Evolutionary conservation across 2,113 vertebrate genomes (phyloP).

Genomic region (Eupsittula cactorum): DNA sequence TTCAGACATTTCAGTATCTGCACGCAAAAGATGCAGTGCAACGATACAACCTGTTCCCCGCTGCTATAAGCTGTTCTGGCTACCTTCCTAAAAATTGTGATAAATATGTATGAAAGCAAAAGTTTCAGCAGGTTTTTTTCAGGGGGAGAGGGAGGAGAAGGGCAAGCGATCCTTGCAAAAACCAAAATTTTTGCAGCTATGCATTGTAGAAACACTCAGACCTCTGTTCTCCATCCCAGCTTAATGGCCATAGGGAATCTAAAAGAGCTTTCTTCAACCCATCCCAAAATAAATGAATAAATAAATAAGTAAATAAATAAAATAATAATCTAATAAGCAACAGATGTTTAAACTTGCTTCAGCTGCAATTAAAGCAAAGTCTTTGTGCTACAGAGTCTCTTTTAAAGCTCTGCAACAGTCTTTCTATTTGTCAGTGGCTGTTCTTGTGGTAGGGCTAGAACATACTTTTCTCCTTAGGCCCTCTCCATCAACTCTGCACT

Average conservation of each 20-base stretch:
- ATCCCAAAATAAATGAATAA: constrained; percentile 22
- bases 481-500: neutral
- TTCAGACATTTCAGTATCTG: neutral
- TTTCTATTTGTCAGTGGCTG: neutral
- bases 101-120: neutral
- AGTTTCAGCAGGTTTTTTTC: neutral
- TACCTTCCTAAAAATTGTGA: neutral
- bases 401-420: neutral
- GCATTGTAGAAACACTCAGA: neutral
- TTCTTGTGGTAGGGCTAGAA: neutral
- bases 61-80: neutral
- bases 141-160: neutral
- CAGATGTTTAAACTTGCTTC: constrained; percentile 56
- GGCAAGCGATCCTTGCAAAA: neutral
- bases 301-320: constrained; percentile 31
- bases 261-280: constrained; percentile 7
- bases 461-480: constrained; percentile 4
- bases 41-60: neutral
- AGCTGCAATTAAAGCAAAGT: constrained; percentile 29
- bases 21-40: neutral
- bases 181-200: constrained; percentile 1
- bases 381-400: constrained; percentile 3
- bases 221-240: constrained; percentile 15
- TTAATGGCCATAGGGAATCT: constrained; percentile 10
- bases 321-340: constrained; percentile 39